A percentile compares a stretch with the other conserved stretches of the same genome.
Evolutionary conservation across 2,888 invertebrate species (phyloP).

Genomic region (Phrixothrix hirtus): DNA sequence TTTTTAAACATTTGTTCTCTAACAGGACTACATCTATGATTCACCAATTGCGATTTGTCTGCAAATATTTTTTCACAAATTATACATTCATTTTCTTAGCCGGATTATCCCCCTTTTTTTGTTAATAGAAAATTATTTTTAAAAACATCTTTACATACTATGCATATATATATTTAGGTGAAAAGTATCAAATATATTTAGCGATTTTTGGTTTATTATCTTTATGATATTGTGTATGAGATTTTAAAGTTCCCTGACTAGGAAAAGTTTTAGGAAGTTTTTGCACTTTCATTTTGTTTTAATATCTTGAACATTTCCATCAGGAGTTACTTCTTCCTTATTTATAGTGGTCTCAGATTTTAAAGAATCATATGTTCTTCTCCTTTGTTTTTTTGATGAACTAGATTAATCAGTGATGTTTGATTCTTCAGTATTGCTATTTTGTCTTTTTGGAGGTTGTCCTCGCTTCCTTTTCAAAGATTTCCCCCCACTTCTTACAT

Average conservation of each 20-base stretch:
- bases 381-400: conserved; percentile 23
- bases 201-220: conserved; percentile 37
- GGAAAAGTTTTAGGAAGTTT: conserved; percentile 50
- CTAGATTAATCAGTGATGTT: conserved; percentile 3
- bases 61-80: conserved; percentile 46
- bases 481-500: no score
- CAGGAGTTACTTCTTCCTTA: conserved; percentile 33
- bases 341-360: conserved; percentile 21
- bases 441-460: conserved; percentile 11
- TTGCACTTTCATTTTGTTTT: conserved; percentile 40
- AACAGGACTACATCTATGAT: conserved; percentile 46
- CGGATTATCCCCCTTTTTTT: conserved; percentile 27
- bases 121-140: conserved; percentile 47
- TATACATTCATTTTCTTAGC: conserved; percentile 37
- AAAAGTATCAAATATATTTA: no score
- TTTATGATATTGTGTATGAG: conserved; percentile 50
- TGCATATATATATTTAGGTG: no score
- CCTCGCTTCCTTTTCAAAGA: conserved; percentile 15
- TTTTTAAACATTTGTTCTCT: conserved; percentile 44
- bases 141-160: conserved; percentile 44
- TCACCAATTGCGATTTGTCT: conserved; percentile 37
- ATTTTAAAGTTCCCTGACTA: conserved; percentile 50
- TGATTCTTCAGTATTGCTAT: background rate
- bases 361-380: conserved; percentile 11
- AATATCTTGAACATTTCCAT: background rate